Evolutionary conservation across 1,140 invertebrate species (phyloP).

Genomic region (Atta texana): DNA sequence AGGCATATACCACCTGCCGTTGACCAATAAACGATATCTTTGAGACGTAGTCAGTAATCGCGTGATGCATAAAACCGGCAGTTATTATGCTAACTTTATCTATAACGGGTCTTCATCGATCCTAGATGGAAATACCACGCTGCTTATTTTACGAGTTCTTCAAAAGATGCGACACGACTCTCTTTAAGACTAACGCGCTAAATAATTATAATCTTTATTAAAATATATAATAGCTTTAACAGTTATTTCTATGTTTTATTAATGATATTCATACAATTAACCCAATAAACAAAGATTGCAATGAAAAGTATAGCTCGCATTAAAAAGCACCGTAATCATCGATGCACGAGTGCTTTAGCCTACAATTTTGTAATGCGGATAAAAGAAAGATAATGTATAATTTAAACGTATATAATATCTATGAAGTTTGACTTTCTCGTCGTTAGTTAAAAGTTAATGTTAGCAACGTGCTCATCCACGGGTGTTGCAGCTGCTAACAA

Average conservation of each 20-base stretch:
- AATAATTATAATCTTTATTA: background rate
- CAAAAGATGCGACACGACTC: background rate
- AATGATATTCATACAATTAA: slow-evolving; percentile 34
- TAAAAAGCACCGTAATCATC: background rate
- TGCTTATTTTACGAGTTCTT: slow-evolving; percentile 21
- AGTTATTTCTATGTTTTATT: slow-evolving; percentile 39
- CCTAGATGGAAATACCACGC: background rate
- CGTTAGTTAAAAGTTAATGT: slow-evolving; percentile 13
- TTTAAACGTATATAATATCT: background rate
- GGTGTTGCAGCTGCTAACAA: slow-evolving; percentile 15
- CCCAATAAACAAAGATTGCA: background rate
- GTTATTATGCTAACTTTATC: slow-evolving; percentile 45
- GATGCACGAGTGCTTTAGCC: background rate
- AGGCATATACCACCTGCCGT: slow-evolving; percentile 65
- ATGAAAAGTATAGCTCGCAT: background rate
- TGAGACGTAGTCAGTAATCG: slow-evolving; percentile 25
- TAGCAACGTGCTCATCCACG: background rate
- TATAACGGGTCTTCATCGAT: slow-evolving; percentile 45
- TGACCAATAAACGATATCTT: slow-evolving; percentile 43
- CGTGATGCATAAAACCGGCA: slow-evolving; percentile 57
- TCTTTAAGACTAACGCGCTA: background rate
- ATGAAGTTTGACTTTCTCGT: slow-evolving; percentile 40
- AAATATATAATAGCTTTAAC: background rate
- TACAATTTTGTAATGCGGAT: slow-evolving; percentile 32
- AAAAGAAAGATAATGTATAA: slow-evolving; percentile 20